A percentile compares a stretch with the other conserved stretches of the same genome.
Evolutionary conservation across 2,113 vertebrate genomes (phyloP).

Genomic region (Corvus hawaiiensis): DNA sequence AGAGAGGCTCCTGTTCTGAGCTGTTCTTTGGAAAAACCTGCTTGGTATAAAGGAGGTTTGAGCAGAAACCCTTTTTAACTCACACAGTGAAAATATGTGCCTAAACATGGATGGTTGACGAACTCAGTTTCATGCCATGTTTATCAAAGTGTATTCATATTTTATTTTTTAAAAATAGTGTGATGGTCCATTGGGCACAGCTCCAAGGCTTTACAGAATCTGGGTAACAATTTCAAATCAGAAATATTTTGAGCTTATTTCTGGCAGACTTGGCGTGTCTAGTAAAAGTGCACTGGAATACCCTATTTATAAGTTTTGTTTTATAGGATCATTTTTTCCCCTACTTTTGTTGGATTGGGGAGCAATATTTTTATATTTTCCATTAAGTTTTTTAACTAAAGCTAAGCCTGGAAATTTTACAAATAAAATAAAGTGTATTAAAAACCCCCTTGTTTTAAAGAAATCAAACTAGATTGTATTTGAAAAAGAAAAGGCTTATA

Average conservation of each 20-base stretch:
- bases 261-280: background rate
- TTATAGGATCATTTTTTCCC: constrained; percentile 11
- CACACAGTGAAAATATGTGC: background rate
- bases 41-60: background rate
- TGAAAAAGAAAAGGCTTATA: background rate
- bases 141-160: constrained; percentile 1
- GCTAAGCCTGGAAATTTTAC: constrained; percentile 58
- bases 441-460: constrained; percentile 13
- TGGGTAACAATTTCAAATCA: constrained; percentile 5
- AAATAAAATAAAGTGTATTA: constrained; percentile 60
- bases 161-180: background rate
- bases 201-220: constrained; percentile 10
- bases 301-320: constrained; percentile 31
- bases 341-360: constrained; percentile 45
- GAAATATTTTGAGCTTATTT: background rate
- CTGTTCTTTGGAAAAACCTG: background rate
- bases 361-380: constrained; percentile 60
- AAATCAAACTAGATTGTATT: constrained; percentile 43
- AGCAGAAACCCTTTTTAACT: background rate
- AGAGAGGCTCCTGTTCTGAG: background rate
- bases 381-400: constrained; percentile 47
- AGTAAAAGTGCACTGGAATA: constrained; percentile 42
- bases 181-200: background rate
- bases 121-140: background rate
- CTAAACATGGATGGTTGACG: background rate